These are phyloP conservation scores for Zosterops borbonicus DNA, from an alignment of 2,113 vertebrate genomes.

Conservation along the genomic window DNA sequence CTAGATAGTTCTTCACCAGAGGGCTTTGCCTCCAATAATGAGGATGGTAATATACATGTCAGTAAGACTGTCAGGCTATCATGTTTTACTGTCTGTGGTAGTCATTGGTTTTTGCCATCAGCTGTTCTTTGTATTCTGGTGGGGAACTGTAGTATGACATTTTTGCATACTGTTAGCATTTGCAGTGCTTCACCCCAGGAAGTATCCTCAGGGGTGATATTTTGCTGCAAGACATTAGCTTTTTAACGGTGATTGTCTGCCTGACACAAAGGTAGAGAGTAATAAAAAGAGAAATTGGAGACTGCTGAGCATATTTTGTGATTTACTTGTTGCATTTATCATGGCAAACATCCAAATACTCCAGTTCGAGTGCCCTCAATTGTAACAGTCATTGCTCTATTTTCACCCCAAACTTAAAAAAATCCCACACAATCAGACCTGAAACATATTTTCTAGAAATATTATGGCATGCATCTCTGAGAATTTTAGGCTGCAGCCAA, in stretches of 20 bases:
- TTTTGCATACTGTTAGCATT: neutral
- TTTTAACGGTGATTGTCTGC: neutral
- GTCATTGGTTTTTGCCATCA: neutral
- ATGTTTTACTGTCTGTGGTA: neutral
- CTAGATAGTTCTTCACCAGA: neutral
- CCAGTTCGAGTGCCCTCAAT: neutral
- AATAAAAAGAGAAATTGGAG: neutral
- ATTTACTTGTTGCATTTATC: neutral
- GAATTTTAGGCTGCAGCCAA: neutral
- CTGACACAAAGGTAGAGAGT: neutral
- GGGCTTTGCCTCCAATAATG: neutral
- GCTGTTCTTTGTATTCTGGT: neutral
- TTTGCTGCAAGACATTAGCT: neutral
- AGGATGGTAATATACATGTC: neutral
- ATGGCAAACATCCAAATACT: neutral
- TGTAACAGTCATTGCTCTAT: neutral
- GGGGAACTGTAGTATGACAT: neutral
- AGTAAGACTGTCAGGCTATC: neutral
- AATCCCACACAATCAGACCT: neutral
- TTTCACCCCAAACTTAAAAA: neutral
- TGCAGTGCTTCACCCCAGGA: neutral
- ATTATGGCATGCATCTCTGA: neutral
- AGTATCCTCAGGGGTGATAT: neutral
- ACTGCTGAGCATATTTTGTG: neutral
- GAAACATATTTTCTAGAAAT: neutral